Evolutionary conservation across 2,888 invertebrate species (phyloP).

Genomic region (Phyllotreta cruciferae): DNA sequence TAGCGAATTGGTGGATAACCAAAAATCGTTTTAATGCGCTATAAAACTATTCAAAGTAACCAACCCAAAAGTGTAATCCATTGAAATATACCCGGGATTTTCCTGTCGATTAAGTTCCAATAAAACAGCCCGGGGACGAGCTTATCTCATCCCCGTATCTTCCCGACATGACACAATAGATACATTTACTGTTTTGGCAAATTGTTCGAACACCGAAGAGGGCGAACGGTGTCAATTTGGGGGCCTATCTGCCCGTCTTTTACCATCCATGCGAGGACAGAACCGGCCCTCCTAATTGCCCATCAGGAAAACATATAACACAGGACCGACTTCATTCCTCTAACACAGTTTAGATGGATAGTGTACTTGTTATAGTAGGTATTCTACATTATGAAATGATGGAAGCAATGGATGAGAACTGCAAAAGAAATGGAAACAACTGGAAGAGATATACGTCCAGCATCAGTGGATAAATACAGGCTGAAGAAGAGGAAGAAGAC

Average conservation of each 20-base stretch:
- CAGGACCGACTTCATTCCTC: no score
- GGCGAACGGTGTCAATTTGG: constrained; percentile 39
- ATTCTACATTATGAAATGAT: no score
- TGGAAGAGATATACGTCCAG: no score
- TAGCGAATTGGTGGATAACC: no score
- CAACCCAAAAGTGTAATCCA: constrained; percentile 5
- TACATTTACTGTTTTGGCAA: constrained; percentile 39
- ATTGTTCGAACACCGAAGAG: constrained; percentile 31
- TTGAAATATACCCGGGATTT: constrained; percentile 14
- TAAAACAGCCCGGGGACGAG: constrained; percentile 22
- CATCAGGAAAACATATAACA: no score
- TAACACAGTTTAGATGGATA: no score
- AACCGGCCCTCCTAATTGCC: background rate
- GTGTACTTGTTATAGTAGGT: no score
- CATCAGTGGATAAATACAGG: no score
- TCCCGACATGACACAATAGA: constrained; percentile 34
- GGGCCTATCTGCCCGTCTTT: constrained; percentile 37
- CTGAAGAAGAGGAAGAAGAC: no score
- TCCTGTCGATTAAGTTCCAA: constrained; percentile 23
- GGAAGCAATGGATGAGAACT: no score
- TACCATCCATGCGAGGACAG: constrained; percentile 3
- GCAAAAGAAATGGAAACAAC: no score
- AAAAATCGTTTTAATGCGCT: no score
- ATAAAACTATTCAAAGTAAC: background rate
- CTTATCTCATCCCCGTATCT: constrained; percentile 36